phyloP scores from a whole-genome alignment of 2,888 invertebrate species.

The Aethes cnicana region DNA sequence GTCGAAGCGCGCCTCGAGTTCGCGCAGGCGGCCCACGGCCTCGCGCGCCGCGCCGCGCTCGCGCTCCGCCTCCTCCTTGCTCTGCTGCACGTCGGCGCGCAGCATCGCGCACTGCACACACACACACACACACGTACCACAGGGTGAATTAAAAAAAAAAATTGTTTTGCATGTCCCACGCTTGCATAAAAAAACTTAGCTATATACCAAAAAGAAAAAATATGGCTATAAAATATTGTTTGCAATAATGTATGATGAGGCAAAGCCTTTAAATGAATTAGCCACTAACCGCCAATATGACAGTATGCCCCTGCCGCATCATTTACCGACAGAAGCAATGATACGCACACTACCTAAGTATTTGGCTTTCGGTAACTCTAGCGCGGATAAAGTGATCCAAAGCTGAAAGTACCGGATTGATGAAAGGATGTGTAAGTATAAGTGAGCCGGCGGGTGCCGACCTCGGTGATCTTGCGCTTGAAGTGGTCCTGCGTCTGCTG shows the following conservation, averaged over 20 bases:
- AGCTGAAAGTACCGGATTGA: too few species aligned
- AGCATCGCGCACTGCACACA: slow-evolving; percentile 66
- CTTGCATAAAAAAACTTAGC: too few species aligned
- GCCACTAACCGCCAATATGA: too few species aligned
- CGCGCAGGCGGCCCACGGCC: slow-evolving; percentile 60
- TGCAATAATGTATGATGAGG: background rate
- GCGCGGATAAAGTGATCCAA: too few species aligned
- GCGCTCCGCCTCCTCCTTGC: slow-evolving; percentile 82
- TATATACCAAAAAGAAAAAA: too few species aligned
- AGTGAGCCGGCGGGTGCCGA: slow-evolving; percentile 52
- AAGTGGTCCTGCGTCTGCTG: slow-evolving; percentile 85
- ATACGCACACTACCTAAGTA: too few species aligned
- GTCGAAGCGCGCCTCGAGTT: slow-evolving; percentile 63
- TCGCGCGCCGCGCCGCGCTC: slow-evolving; percentile 83
- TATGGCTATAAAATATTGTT: background rate
- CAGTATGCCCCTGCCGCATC: too few species aligned
- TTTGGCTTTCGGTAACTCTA: too few species aligned
- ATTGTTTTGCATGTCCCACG: too few species aligned
- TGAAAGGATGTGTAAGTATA: background rate
- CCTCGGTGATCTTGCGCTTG: slow-evolving; percentile 87
- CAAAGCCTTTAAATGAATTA: too few species aligned
- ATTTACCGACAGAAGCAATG: too few species aligned
- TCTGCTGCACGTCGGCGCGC: slow-evolving; percentile 62
- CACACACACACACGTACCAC: background rate
- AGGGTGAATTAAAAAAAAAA: too few species aligned